Conservation (phyloP, 2,113 vertebrate species). For the Phoenicopterus ruber region DNA sequence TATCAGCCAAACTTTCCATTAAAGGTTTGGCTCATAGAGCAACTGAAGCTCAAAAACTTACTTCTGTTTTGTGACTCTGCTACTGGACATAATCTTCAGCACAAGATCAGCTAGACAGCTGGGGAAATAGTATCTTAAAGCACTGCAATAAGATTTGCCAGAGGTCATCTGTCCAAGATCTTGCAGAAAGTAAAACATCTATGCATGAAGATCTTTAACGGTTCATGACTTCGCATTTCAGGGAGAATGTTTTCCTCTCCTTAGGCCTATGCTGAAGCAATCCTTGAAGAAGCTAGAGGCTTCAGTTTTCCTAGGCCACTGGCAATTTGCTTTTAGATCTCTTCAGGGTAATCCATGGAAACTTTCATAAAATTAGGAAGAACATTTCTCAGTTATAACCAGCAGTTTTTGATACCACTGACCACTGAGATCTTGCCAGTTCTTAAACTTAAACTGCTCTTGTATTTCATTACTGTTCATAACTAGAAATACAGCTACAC, state of each 20-base stretch:
- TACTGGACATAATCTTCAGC: background rate
- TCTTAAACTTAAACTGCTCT: background rate
- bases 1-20: background rate
- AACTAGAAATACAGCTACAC: background rate
- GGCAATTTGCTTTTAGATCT: background rate
- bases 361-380: background rate
- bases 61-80: background rate
- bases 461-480: background rate
- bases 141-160: background rate
- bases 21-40: background rate
- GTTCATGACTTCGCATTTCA: background rate
- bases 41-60: background rate
- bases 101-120: background rate
- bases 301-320: background rate
- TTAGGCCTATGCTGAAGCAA: background rate
- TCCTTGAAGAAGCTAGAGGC: background rate
- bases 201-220: background rate
- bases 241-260: background rate
- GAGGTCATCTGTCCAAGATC: background rate
- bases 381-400: background rate
- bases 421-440: background rate
- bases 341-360: background rate
- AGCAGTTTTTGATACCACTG: background rate
- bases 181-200: background rate
- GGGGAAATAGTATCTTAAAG: background rate